These are phyloP conservation scores for Caenorhabditis doughertyi DNA, from an alignment of 2,888 invertebrate genomes.

Conservation along the genomic window DNA sequence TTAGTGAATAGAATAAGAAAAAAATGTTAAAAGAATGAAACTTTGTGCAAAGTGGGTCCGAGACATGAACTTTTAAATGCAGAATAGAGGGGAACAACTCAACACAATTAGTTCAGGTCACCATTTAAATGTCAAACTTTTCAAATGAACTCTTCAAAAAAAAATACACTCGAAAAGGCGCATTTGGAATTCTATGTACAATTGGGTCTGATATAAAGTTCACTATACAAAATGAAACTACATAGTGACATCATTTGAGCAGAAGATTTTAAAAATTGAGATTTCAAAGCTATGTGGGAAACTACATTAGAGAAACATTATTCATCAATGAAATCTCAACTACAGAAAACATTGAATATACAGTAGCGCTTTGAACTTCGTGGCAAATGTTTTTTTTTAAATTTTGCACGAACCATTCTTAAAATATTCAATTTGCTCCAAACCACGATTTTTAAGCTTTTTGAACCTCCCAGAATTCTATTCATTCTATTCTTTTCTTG, in stretches of 20 bases:
- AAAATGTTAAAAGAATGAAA: not conserved
- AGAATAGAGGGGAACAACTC: slow-evolving; percentile 1
- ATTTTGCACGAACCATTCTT: too few species aligned
- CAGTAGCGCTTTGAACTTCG: slow-evolving; percentile 1
- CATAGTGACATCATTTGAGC: slow-evolving; percentile 17
- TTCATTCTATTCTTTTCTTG: slow-evolving; percentile 2
- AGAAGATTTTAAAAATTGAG: not conserved
- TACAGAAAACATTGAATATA: too few species aligned
- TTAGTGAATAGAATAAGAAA: slow-evolving; percentile 1
- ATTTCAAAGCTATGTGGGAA: too few species aligned
- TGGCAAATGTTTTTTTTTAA: not conserved
- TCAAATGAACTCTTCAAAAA: not conserved
- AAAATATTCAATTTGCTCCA: not conserved
- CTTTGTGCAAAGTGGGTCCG: not conserved
- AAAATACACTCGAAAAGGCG: not conserved
- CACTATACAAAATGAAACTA: slow-evolving; percentile 20
- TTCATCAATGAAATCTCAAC: too few species aligned
- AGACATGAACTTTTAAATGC: slow-evolving; percentile 22
- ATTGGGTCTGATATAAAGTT: slow-evolving; percentile 11
- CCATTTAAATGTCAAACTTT: slow-evolving; percentile 13
- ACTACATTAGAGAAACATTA: too few species aligned
- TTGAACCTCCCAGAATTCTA: slow-evolving; percentile 17
- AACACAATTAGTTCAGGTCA: slow-evolving; percentile 11
- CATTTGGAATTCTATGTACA: slow-evolving; percentile 34
- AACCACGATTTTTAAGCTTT: slow-evolving; percentile 15